phyloP scores from a whole-genome alignment of 1,140 invertebrate genomes.

The Drosophila tani region DNA sequence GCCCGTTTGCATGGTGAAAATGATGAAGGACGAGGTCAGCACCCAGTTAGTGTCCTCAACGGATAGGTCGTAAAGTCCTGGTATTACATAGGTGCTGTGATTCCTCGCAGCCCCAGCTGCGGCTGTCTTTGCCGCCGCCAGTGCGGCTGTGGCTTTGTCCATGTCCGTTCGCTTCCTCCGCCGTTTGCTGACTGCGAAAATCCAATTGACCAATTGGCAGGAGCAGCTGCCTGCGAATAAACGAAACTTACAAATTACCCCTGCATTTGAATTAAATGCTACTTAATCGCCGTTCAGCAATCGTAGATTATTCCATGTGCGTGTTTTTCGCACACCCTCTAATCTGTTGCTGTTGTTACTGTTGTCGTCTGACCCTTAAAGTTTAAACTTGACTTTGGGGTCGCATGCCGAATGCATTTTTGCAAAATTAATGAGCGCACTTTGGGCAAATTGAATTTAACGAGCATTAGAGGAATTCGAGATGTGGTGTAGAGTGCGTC shows the following conservation, averaged over 20 bases:
- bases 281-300: slow-evolving; percentile 50
- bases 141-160: slow-evolving; percentile 55
- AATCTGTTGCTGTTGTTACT: slow-evolving; percentile 29
- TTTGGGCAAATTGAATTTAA: slow-evolving; percentile 68
- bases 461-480: slow-evolving; percentile 7
- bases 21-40: slow-evolving; percentile 96
- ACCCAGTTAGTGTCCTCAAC: slow-evolving; percentile 97
- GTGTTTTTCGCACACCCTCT: slow-evolving; percentile 59
- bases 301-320: slow-evolving; percentile 66
- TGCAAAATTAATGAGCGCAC: slow-evolving; percentile 60
- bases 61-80: slow-evolving; percentile 86
- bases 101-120: slow-evolving; percentile 48
- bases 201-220: slow-evolving; percentile 6
- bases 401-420: slow-evolving; percentile 59
- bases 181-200: slow-evolving; percentile 15
- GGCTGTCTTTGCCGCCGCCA: slow-evolving; percentile 51
- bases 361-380: slow-evolving; percentile 10
- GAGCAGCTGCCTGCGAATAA: slow-evolving; percentile 14
- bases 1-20: slow-evolving; percentile 98
- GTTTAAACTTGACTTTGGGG: slow-evolving; percentile 50
- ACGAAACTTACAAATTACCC: slow-evolving; percentile 56
- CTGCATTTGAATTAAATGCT: slow-evolving; percentile 57
- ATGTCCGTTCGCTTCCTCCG: slow-evolving; percentile 34
- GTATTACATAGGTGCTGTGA: slow-evolving; percentile 82
- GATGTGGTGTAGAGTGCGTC: background rate